Percentiles rank a stretch among this genome's conserved stretches.
Conservation (phyloP, 1,140 invertebrate genomes). For the Aphaenogaster ashmeadi region DNA sequence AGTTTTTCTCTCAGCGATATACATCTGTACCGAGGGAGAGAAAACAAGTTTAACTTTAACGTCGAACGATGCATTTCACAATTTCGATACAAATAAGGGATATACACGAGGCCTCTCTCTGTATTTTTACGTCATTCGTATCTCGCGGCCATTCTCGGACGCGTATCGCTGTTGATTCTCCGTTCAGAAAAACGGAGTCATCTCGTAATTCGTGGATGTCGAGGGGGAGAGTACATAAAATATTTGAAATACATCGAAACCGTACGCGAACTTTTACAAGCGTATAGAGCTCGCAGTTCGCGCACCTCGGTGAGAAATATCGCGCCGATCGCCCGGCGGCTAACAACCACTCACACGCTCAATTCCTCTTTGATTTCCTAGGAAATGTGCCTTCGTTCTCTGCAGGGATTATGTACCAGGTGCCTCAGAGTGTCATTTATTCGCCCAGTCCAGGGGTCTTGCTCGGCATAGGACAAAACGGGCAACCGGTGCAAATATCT, state of each 20-base stretch:
- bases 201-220: not conserved
- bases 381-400: slow-evolving; percentile 78
- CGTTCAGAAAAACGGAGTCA: not conserved
- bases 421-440: slow-evolving; percentile 85
- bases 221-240: not conserved
- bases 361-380: slow-evolving; percentile 68
- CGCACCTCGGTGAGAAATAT: slow-evolving; percentile 17
- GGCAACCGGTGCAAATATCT: slow-evolving; percentile 85
- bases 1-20: slow-evolving; percentile 34
- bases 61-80: slow-evolving; percentile 5
- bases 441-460: slow-evolving; percentile 84
- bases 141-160: not conserved
- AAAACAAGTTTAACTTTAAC: slow-evolving; percentile 32
- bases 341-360: slow-evolving; percentile 29
- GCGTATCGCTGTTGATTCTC: not conserved
- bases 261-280: not conserved
- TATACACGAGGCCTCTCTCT: not conserved
- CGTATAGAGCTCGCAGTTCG: not conserved
- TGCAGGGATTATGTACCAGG: slow-evolving; percentile 85
- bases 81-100: slow-evolving; percentile 41
- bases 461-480: slow-evolving; percentile 85
- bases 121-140: not conserved
- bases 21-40: slow-evolving; percentile 14
- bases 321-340: not conserved
- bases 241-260: not conserved